A percentile compares a stretch with the other conserved stretches of the same genome.
Evolutionary conservation across 2,113 vertebrate species (phyloP).

Genomic region (Conger conger): DNA sequence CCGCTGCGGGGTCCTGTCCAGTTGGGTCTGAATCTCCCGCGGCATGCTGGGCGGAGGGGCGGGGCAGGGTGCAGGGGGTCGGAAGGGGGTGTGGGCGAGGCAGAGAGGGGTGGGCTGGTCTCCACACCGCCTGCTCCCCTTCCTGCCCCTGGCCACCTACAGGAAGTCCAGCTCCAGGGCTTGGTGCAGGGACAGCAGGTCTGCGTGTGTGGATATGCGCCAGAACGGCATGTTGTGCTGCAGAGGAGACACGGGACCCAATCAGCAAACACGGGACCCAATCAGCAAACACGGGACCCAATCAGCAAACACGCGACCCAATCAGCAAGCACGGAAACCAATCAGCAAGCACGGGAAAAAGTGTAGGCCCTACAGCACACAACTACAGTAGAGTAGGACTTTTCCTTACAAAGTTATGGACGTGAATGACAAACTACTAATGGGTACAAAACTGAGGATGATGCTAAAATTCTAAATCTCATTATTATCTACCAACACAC

Average conservation of each 20-base stretch:
- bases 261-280: neutral
- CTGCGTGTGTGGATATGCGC: constrained; percentile 91
- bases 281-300: neutral
- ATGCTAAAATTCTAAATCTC: no score
- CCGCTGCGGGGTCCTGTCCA: neutral
- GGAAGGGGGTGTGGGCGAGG: neutral
- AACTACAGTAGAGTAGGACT: no score
- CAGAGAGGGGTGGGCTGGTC: neutral
- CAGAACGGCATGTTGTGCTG: constrained; percentile 99
- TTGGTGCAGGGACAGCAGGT: constrained; percentile 93
- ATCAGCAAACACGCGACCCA: neutral
- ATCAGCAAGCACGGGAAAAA: no score
- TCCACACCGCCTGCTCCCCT: no score
- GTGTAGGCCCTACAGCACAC: no score
- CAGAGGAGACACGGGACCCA: constrained; percentile 7
- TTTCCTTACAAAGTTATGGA: no score
- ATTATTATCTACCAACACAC: no score
- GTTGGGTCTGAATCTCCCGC: neutral
- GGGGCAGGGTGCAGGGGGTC: neutral
- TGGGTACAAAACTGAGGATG: no score
- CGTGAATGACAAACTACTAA: no score
- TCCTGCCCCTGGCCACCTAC: constrained; percentile 59
- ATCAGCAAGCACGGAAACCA: neutral
- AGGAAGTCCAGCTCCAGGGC: constrained; percentile 96
- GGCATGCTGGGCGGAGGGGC: neutral